Percentiles rank a stretch among this genome's conserved stretches.
phyloP scores from a whole-genome alignment of 2,888 invertebrate genomes.

The Drosophila testacea region DNA sequence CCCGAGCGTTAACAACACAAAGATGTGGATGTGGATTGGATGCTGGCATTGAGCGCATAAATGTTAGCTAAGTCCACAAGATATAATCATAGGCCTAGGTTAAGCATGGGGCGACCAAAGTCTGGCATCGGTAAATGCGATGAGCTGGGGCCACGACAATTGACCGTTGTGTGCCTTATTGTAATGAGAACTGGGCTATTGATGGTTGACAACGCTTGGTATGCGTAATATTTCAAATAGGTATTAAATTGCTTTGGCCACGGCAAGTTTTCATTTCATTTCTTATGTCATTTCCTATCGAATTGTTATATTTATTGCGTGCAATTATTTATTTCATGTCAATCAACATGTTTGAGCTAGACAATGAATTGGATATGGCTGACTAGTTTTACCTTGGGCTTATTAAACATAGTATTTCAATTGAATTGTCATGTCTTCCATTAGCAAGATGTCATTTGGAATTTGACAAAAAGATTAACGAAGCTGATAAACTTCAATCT shows the following conservation, averaged over 20 bases:
- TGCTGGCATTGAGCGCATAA: constrained; percentile 10
- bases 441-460: constrained; percentile 1
- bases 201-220: constrained; percentile 59
- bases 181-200: constrained; percentile 37
- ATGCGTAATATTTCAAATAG: constrained; percentile 64
- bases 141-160: constrained; percentile 8
- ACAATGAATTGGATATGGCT: constrained; percentile 21
- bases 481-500: background rate
- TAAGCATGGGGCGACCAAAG: constrained; percentile 18
- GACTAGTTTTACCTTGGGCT: constrained; percentile 10
- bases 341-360: constrained; percentile 34
- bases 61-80: constrained; percentile 17
- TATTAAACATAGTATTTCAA: constrained; percentile 18
- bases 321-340: constrained; percentile 47
- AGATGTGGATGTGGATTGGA: constrained; percentile 23
- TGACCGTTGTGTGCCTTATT: constrained; percentile 23
- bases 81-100: constrained; percentile 38
- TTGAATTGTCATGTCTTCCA: background rate
- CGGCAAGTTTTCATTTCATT: constrained; percentile 23
- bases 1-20: constrained; percentile 44
- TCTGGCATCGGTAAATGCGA: background rate
- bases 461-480: background rate
- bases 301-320: constrained; percentile 29
- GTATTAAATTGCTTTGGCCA: constrained; percentile 46
- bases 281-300: constrained; percentile 22